Evolutionary conservation across 2,888 invertebrate genomes (phyloP).

Genomic region (Campoplex capitator): DNA sequence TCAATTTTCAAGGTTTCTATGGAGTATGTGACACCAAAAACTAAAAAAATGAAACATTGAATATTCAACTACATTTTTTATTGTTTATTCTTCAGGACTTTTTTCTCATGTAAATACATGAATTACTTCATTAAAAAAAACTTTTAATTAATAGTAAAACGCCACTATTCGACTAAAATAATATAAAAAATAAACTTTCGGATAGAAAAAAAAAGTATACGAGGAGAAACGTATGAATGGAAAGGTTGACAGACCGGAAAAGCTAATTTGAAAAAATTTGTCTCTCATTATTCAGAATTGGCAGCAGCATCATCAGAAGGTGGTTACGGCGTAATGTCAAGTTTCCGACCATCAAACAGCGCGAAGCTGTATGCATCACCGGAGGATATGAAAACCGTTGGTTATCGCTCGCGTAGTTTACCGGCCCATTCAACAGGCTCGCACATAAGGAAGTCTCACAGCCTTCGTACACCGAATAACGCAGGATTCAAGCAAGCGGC

Average conservation of each 20-base stretch:
- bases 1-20: background rate
- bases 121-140: background rate
- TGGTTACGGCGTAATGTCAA: constrained; percentile 89
- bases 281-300: constrained; percentile 79
- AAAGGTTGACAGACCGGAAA: background rate
- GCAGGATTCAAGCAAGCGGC: constrained; percentile 83
- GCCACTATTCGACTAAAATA: too few species aligned
- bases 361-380: constrained; percentile 96
- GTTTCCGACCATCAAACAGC: constrained; percentile 94
- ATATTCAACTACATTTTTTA: background rate
- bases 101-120: background rate
- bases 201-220: too few species aligned
- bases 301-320: constrained; percentile 83
- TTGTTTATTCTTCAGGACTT: background rate
- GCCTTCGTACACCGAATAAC: constrained; percentile 86
- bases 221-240: background rate
- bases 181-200: too few species aligned
- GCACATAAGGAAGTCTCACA: constrained; percentile 88
- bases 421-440: constrained; percentile 86
- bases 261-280: too few species aligned
- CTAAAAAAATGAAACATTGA: too few species aligned
- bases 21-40: background rate
- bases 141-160: background rate
- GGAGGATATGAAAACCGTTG: constrained; percentile 91
- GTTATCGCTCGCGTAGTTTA: constrained; percentile 87